A percentile compares a stretch with the other conserved stretches of the same genome.
Evolutionary conservation across 2,797 vertebrate genomes (phyloP).

Genomic region (Lepus townsendii): DNA sequence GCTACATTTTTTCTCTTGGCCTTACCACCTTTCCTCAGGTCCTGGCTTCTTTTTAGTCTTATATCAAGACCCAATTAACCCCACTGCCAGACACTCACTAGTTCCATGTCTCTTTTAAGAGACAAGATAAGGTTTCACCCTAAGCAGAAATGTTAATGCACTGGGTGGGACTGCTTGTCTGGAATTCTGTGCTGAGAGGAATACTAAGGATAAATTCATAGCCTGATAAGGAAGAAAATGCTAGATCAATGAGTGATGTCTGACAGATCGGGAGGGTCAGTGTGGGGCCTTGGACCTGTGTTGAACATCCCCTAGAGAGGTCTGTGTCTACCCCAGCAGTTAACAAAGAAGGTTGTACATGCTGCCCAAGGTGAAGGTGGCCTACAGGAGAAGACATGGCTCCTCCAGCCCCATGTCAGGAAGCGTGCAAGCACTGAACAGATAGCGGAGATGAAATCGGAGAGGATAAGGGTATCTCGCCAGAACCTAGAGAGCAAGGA

Average conservation of each 20-base stretch:
- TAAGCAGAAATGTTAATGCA: not conserved
- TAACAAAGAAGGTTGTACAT: not conserved
- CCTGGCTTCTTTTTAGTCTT: not conserved
- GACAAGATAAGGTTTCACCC: not conserved
- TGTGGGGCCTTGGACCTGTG: not conserved
- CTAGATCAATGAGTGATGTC: not conserved
- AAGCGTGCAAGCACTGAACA: not conserved
- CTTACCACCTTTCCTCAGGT: not conserved
- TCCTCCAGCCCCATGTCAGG: not conserved
- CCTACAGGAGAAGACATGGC: not conserved
- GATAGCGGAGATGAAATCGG: not conserved
- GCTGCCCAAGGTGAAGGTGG: not conserved
- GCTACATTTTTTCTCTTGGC: not conserved
- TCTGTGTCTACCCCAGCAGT: not conserved
- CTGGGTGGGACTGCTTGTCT: not conserved
- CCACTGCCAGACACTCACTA: not conserved
- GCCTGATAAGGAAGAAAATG: not conserved
- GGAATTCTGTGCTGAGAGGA: slow-evolving; percentile 25
- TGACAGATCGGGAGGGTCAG: not conserved
- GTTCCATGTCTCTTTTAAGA: not conserved
- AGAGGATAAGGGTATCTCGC: not conserved
- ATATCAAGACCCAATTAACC: not conserved
- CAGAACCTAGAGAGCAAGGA: not conserved
- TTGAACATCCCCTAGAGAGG: not conserved
- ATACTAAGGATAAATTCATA: not conserved